phyloP scores from a whole-genome alignment of 2,797 vertebrate genomes.

The Dallia pectoralis region DNA sequence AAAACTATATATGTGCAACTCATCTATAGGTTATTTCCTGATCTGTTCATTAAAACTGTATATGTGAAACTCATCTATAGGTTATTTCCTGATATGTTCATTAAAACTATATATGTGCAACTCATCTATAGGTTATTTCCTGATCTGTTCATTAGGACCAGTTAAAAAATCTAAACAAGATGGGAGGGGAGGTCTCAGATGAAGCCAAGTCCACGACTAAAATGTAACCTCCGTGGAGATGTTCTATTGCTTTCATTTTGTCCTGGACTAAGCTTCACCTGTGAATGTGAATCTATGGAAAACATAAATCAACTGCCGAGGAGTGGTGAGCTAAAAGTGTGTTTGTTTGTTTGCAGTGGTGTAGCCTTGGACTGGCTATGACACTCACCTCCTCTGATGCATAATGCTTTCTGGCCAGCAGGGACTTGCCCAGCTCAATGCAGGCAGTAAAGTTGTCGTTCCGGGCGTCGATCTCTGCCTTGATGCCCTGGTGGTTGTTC shows the following conservation, averaged over 20 bases:
- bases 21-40: not conserved
- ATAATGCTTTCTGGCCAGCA: constrained; percentile 92
- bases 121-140: not conserved
- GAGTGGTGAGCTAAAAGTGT: not conserved
- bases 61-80: not conserved
- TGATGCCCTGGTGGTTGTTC: constrained; percentile 98
- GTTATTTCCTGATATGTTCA: not conserved
- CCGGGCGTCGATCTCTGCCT: constrained; percentile 96
- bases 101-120: not conserved
- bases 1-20: not conserved
- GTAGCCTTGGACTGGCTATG: not conserved
- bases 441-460: constrained; percentile 95
- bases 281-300: not conserved
- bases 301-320: not conserved
- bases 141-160: not conserved
- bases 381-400: constrained; percentile 88
- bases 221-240: no score
- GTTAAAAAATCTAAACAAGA: not conserved
- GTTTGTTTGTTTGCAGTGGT: not conserved
- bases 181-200: not conserved
- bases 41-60: not conserved
- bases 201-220: no score
- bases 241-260: not conserved
- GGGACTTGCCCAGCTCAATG: constrained; percentile 92
- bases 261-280: not conserved